Percentiles rank a stretch among this genome's conserved stretches.
phyloP scores from a whole-genome alignment of 2,797 vertebrate genomes.

The Psittacula derbiana region DNA sequence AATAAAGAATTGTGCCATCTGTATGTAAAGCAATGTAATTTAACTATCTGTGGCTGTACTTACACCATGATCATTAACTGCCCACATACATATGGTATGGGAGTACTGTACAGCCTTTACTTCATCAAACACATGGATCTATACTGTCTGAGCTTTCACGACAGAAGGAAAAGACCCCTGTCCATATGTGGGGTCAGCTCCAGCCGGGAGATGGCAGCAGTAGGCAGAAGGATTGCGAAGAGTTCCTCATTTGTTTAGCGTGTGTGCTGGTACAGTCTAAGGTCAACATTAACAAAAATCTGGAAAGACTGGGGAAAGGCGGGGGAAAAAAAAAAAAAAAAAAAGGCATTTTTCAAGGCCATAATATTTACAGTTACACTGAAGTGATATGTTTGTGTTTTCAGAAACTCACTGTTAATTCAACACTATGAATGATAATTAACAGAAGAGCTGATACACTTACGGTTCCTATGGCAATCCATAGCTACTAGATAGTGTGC shows the following conservation, averaged over 20 bases:
- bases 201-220: constrained; percentile 50
- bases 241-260: background rate
- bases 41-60: constrained; percentile 2
- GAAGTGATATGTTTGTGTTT: background rate
- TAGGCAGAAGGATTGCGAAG: background rate
- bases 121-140: background rate
- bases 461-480: background rate
- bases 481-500: background rate
- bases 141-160: background rate
- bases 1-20: background rate
- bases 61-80: background rate
- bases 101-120: background rate
- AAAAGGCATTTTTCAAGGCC: background rate
- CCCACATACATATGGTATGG: constrained; percentile 22
- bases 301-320: background rate
- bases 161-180: background rate
- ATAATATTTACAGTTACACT: background rate
- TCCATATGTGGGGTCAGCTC: fast-evolving
- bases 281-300: background rate
- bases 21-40: background rate
- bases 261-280: background rate
- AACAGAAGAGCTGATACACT: background rate
- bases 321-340: background rate
- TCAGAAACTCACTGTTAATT: background rate
- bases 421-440: background rate